Percentiles rank a stretch among this genome's conserved stretches.
phyloP scores from a whole-genome alignment of 64 coral and sea anemone genomes.

The Actinia tenebrosa region DNA sequence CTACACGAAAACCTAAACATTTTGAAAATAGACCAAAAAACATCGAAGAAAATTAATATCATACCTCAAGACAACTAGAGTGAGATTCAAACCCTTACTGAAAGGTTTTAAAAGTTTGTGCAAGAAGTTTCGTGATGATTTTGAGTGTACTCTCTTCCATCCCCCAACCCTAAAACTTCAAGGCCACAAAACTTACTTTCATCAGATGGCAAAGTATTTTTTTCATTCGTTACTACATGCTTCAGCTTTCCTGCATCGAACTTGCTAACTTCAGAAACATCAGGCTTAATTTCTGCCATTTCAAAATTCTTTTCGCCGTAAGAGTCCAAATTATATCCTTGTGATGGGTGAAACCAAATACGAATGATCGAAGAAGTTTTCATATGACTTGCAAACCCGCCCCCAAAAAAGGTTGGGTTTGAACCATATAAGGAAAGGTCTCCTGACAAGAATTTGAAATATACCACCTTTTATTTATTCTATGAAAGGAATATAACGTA shows the following conservation, averaged over 20 bases:
- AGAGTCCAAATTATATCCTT: neutral
- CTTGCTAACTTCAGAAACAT: slow-evolving; percentile 37
- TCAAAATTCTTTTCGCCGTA: neutral
- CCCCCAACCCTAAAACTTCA: neutral
- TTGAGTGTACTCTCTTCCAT: neutral
- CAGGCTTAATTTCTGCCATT: slow-evolving; percentile 22
- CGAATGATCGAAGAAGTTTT: neutral
- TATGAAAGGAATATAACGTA: neutral
- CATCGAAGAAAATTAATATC: neutral
- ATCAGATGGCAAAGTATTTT: slow-evolving; percentile 56
- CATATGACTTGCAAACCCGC: neutral
- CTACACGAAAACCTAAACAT: neutral
- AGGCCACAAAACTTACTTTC: slow-evolving; percentile 29
- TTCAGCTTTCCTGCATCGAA: slow-evolving; percentile 49
- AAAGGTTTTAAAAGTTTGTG: neutral
- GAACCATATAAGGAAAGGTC: slow-evolving; percentile 11
- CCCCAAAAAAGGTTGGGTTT: neutral
- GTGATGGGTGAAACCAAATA: neutral
- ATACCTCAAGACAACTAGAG: neutral
- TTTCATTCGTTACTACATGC: slow-evolving; percentile 40
- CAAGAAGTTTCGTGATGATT: neutral
- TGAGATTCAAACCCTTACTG: neutral
- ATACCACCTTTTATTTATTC: neutral
- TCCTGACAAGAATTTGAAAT: neutral
- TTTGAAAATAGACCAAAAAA: neutral